These are phyloP conservation scores for Pelagia noctiluca DNA, from an alignment of 30 jellyfish, hydroid and myxozoan species.

Conservation along the genomic window DNA sequence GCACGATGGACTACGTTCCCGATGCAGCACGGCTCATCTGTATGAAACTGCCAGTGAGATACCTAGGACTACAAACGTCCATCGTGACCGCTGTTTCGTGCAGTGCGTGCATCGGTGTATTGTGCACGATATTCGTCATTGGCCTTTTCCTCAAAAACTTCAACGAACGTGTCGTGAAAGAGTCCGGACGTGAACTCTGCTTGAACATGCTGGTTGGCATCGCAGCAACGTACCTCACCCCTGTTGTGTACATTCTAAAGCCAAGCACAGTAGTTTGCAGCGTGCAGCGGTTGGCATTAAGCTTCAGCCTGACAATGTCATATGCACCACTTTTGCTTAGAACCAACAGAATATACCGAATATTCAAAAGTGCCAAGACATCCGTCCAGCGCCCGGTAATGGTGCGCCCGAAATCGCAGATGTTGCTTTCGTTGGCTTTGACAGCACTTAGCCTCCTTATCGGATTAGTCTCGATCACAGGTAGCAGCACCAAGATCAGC, in stretches of 20 bases:
- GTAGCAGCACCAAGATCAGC: constrained; percentile 56
- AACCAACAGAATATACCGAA: constrained; percentile 85
- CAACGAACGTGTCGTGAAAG: constrained; percentile 66
- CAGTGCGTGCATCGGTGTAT: constrained; percentile 47
- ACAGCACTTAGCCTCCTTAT: constrained; percentile 63
- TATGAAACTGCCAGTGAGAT: constrained; percentile 42
- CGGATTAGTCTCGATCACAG: constrained; percentile 77
- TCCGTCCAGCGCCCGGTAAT: constrained; percentile 71
- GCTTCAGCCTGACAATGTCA: constrained; percentile 72
- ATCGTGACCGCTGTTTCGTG: constrained; percentile 7
- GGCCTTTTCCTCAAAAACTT: constrained; percentile 70
- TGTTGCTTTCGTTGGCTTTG: constrained; percentile 62
- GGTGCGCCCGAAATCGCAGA: constrained; percentile 86
- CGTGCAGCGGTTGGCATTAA: constrained; percentile 67
- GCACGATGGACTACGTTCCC: constrained; percentile 55
- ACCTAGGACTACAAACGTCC: background rate
- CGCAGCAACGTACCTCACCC: constrained; percentile 60
- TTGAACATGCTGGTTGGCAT: constrained; percentile 81
- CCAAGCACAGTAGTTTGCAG: constrained; percentile 78
- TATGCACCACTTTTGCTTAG: constrained; percentile 86
- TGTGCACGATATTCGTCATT: constrained; percentile 65
- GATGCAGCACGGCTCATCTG: constrained; percentile 48
- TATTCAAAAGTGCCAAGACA: constrained; percentile 82
- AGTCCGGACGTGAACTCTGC: constrained; percentile 94
- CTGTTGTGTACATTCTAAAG: constrained; percentile 56